Conservation (phyloP, 2,797 vertebrate species). For the Zenarchopterus dispar region DNA sequence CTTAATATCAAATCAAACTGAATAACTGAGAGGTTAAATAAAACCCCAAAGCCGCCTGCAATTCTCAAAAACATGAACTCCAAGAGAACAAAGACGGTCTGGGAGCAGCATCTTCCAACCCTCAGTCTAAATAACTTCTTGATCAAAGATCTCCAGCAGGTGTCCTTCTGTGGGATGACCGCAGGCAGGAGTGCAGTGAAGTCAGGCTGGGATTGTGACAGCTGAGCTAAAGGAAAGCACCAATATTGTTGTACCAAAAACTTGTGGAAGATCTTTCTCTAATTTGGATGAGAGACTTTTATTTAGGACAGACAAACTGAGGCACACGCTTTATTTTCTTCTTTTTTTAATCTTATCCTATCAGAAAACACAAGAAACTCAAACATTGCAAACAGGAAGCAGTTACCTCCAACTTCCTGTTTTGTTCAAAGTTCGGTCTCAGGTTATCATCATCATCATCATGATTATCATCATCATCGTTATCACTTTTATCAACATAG, state of each 20-base stretch:
- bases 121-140: no score
- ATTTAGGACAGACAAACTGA: conserved; percentile 11
- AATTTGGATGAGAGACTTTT: accelerated
- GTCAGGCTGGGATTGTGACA: no score
- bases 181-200: no score
- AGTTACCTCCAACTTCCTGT: conserved; percentile 44
- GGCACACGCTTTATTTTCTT: conserved; percentile 25
- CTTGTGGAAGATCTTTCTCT: not conserved
- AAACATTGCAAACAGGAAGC: conserved; percentile 69
- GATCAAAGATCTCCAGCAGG: no score
- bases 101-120: no score
- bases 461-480: conserved; percentile 12
- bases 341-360: conserved; percentile 63
- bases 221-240: not conserved
- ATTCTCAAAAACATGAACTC: no score
- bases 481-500: conserved; percentile 10
- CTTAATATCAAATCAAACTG: no score
- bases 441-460: conserved; percentile 2
- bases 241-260: not conserved
- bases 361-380: conserved; percentile 67
- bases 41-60: no score
- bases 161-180: no score
- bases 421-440: conserved; percentile 51
- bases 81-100: no score
- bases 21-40: no score